Conservation (phyloP, 2,797 vertebrate genomes). For the Halcyon leucocephala region DNA sequence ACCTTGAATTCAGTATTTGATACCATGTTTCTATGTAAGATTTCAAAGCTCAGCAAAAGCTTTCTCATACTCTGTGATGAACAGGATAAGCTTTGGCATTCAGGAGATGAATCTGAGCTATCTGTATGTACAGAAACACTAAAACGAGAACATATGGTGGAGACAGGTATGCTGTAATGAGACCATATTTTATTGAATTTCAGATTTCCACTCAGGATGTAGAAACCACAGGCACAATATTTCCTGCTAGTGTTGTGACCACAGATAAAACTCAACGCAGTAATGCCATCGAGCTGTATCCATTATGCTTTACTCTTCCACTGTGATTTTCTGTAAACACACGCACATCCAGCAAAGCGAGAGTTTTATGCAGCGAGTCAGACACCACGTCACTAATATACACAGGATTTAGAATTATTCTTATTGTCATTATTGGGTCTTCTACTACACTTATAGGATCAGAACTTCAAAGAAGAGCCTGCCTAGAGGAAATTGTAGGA, state of each 20-base stretch:
- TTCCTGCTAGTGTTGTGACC: slow-evolving; percentile 63
- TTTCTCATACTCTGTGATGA: not conserved
- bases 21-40: not conserved
- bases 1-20: not conserved
- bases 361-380: not conserved
- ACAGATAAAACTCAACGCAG: slow-evolving; percentile 67
- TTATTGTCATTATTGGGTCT: not conserved
- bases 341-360: not conserved
- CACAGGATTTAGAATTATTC: not conserved
- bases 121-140: slow-evolving; percentile 13
- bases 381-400: not conserved
- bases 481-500: slow-evolving; percentile 55
- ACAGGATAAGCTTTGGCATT: slow-evolving; percentile 1
- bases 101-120: slow-evolving; percentile 18
- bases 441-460: not conserved
- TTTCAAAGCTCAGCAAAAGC: slow-evolving; percentile 29
- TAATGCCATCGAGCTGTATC: not conserved
- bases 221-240: slow-evolving; percentile 67
- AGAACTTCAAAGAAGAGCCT: slow-evolving; percentile 55
- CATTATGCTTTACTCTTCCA: not conserved
- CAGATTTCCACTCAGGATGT: slow-evolving; percentile 65
- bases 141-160: slow-evolving; percentile 54
- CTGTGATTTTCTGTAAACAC: not conserved
- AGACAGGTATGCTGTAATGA: slow-evolving; percentile 65
- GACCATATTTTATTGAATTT: slow-evolving; percentile 64